A percentile compares a stretch with the other conserved stretches of the same genome.
phyloP scores from a whole-genome alignment of 2,797 vertebrate genomes.

The Perodicticus potto region DNA sequence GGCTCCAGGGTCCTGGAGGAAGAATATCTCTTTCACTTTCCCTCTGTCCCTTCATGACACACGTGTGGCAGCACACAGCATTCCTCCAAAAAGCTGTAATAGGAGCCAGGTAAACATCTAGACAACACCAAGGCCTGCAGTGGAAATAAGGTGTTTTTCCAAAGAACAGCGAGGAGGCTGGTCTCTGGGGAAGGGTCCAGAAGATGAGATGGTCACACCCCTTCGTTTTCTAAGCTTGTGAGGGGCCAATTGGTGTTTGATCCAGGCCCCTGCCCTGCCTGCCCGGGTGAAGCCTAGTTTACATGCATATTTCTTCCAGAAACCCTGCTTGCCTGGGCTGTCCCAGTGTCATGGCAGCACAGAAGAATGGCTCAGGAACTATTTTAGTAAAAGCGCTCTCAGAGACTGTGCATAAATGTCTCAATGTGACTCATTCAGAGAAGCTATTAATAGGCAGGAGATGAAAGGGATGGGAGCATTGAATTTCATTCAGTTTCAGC shows the following conservation, averaged over 20 bases:
- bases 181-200: background rate
- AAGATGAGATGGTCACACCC: fast-evolving
- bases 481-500: slow-evolving; percentile 64
- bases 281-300: background rate
- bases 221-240: background rate
- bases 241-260: background rate
- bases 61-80: background rate
- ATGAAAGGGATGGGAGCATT: slow-evolving; percentile 74
- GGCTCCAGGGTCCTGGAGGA: background rate
- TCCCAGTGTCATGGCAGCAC: slow-evolving; percentile 71
- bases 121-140: background rate
- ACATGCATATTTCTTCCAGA: slow-evolving; percentile 45
- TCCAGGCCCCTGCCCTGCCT: background rate
- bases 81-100: background rate
- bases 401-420: slow-evolving; percentile 75
- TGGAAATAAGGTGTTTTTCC: background rate
- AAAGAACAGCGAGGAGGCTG: background rate
- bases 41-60: background rate
- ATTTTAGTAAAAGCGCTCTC: slow-evolving; percentile 80
- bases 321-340: slow-evolving; percentile 51
- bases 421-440: slow-evolving; percentile 80
- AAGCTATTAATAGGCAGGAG: slow-evolving; percentile 84
- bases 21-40: background rate
- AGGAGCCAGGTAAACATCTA: background rate
- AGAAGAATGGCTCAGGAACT: slow-evolving; percentile 79